These are phyloP conservation scores for Chelonus insularis DNA, from an alignment of 1,140 invertebrate species.

Conservation along the genomic window DNA sequence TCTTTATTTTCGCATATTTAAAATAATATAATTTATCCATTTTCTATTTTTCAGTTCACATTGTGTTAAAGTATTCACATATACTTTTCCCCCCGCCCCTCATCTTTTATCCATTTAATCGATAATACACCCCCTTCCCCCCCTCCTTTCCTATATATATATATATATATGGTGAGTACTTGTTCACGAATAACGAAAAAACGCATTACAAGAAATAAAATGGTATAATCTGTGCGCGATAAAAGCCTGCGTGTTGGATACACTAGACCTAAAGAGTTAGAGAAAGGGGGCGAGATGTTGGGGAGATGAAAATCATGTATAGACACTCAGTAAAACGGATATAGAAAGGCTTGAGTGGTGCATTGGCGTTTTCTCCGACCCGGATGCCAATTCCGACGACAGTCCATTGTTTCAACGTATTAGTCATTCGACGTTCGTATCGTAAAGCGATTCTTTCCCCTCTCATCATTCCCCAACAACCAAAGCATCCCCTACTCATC, in stretches of 20 bases:
- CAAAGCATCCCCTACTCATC: slow-evolving; percentile 22
- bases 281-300: not conserved
- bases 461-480: slow-evolving; percentile 20
- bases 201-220: slow-evolving; percentile 22
- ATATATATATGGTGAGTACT: no score
- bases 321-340: slow-evolving; percentile 47
- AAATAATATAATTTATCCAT: no score
- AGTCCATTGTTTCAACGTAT: slow-evolving; percentile 61
- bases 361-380: slow-evolving; percentile 55
- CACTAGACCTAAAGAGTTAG: slow-evolving; percentile 36
- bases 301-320: slow-evolving; percentile 7
- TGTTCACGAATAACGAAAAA: no score
- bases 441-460: slow-evolving; percentile 52
- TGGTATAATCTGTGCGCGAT: slow-evolving; percentile 48
- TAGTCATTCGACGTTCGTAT: slow-evolving; percentile 59
- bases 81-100: no score
- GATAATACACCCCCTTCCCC: no score
- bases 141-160: no score
- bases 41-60: no score
- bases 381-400: slow-evolving; percentile 48
- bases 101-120: no score
- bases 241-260: slow-evolving; percentile 48
- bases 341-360: slow-evolving; percentile 60
- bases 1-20: no score
- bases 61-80: no score